Evolutionary conservation across 2,797 vertebrate species (phyloP), one percentile per base, ranked within the genome.

Genomic region (Rhinatrema bivittatum): DNA sequence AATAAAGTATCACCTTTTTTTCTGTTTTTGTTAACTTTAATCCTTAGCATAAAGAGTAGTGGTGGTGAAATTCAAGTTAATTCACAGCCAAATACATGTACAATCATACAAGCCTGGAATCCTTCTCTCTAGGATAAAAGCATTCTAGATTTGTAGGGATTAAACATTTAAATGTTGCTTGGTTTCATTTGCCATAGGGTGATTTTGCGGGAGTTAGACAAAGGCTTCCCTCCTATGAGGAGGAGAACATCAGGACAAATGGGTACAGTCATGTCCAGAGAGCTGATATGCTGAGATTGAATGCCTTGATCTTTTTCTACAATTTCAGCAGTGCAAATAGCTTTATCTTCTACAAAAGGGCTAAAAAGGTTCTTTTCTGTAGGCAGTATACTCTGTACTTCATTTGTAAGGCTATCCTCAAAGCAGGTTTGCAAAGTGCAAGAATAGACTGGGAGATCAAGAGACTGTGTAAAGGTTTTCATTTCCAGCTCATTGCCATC

Each of bases 171-270:
- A 38, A 53, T 37, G 30, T 22, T 27, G 3, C 46, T 39, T 0
- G 87, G 36, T 19, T 83, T 81, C 72, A 89, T 73, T 24, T 88
- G 84, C 79, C 82, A 87, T 9, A 88, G 36, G 1, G 81, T 85
- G 51, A 93, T 79, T 9, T 71, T 57, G 0, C 58, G 30, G 9
- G 56, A 62, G 23, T 37, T 33, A 24, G 64, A 56, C 33, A 74
- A 51, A 5, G 90, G 88, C 55, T 77, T 81, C 0, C 90, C 91
- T 14, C 91, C 89, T 0, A 91, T 24, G n/a, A 92, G 66, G 55
- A 94, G 70, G 47, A 93, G 65, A 20, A 80, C 36, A 9, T 85
- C 78, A 5, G 82, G 76, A 3, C 72, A 43, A 5, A 78, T 68
- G 12, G 57, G 4, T 15, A 16, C 2, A 60, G 36, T 18, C 46